Percentiles rank a stretch among this genome's conserved stretches.
Conservation (phyloP, 2,797 vertebrate genomes). For the Pyrocephalus nanus region DNA sequence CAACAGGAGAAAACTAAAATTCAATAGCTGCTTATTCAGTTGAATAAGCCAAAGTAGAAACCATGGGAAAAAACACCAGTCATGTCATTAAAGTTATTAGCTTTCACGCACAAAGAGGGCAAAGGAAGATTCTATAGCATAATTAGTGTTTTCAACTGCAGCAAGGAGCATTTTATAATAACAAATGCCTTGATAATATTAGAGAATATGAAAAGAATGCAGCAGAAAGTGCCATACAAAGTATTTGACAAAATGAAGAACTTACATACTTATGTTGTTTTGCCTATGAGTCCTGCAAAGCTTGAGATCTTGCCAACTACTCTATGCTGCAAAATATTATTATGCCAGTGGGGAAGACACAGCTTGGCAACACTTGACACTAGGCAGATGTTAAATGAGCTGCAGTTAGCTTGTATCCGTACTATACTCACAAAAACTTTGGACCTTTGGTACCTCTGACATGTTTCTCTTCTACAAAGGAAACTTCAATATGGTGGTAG, state of each 20-base stretch:
- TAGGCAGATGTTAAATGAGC: conserved; percentile 20
- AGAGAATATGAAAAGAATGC: neutral
- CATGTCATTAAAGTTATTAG: neutral
- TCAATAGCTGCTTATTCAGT: neutral
- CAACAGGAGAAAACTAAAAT: neutral
- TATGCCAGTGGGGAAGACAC: conserved; percentile 9
- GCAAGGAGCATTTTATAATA: conserved; percentile 9
- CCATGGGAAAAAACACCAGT: neutral
- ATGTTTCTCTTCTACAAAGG: neutral
- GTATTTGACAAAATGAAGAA: neutral
- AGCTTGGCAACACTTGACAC: conserved; percentile 42
- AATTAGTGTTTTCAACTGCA: neutral
- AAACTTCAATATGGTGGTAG: conserved; percentile 23
- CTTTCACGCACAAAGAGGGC: neutral
- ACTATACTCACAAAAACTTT: neutral
- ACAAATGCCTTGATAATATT: neutral
- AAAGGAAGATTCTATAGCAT: neutral
- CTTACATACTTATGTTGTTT: neutral
- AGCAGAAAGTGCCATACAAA: conserved; percentile 7
- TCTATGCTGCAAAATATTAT: conserved; percentile 50
- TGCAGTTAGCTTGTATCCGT: neutral
- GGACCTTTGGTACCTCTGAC: neutral
- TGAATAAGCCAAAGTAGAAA: neutral
- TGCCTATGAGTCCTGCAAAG: conserved; percentile 23
- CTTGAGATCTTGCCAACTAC: conserved; percentile 37